A percentile compares a stretch with the other conserved stretches of the same genome.
Conservation (phyloP, 2,797 vertebrate genomes). For the Coregonus suidteri region DNA sequence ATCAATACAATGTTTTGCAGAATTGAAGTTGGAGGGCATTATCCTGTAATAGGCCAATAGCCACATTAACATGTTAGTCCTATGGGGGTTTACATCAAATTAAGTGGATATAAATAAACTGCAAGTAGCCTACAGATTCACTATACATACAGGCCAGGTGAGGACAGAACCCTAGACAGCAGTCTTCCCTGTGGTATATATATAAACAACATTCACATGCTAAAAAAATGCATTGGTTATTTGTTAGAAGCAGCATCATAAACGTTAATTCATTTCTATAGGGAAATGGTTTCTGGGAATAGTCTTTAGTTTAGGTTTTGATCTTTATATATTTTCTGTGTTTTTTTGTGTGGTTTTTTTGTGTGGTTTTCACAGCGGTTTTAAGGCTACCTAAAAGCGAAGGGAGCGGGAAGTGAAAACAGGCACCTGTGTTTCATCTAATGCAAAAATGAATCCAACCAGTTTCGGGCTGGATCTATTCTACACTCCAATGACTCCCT, state of each 20-base stretch:
- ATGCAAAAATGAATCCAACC: slow-evolving; percentile 64
- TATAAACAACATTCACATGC: slow-evolving; percentile 69
- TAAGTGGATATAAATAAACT: neutral
- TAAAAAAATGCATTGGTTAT: slow-evolving; percentile 75
- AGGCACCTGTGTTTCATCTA: slow-evolving; percentile 80
- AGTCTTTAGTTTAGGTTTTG: slow-evolving; percentile 60
- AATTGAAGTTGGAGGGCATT: neutral
- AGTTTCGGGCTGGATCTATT: slow-evolving; percentile 62
- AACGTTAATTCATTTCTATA: slow-evolving; percentile 67
- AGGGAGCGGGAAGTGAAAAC: slow-evolving; percentile 61
- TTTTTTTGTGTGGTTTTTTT: slow-evolving; percentile 48
- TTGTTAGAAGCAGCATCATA: slow-evolving; percentile 77
- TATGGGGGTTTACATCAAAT: neutral
- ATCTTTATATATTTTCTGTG: neutral
- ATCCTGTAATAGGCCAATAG: neutral
- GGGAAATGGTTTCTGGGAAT: slow-evolving; percentile 68
- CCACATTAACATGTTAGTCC: neutral
- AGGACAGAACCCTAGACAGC: neutral
- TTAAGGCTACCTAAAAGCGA: slow-evolving; percentile 67
- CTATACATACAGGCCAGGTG: neutral
- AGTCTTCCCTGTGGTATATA: neutral
- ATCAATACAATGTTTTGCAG: neutral
- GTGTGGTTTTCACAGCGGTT: slow-evolving; percentile 28
- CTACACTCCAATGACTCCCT: slow-evolving; percentile 48
- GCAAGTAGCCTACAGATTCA: too few species aligned